phyloP scores from a whole-genome alignment of 2,797 vertebrate species.

The Clarias fuscus region DNA sequence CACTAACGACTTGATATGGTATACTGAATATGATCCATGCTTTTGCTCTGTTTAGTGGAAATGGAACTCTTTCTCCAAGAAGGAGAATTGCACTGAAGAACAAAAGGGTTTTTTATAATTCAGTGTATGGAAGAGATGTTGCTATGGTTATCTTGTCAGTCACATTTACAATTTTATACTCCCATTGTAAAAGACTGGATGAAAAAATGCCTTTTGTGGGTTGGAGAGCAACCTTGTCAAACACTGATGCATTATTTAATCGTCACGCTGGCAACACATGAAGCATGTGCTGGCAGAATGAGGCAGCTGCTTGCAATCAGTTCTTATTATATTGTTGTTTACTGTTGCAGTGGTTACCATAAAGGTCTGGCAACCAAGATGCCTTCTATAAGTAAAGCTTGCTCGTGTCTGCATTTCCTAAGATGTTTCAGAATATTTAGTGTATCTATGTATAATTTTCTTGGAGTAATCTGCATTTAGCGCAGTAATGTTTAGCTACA shows the following conservation, averaged over 20 bases:
- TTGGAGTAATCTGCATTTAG: too few relatives aligned
- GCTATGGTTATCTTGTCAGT: not conserved
- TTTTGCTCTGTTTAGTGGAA: conserved; percentile 9
- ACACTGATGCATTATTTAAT: conserved; percentile 72
- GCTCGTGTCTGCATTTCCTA: not conserved
- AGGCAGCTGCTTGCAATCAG: conserved; percentile 68
- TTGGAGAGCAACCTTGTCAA: conserved; percentile 38
- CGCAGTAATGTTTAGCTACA: not conserved
- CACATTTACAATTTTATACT: not conserved
- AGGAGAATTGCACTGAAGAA: not conserved
- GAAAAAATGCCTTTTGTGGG: conserved; percentile 15
- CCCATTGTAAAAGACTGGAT: not conserved
- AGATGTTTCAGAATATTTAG: not conserved
- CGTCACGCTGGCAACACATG: conserved; percentile 69
- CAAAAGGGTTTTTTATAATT: conserved; percentile 16
- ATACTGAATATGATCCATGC: not conserved
- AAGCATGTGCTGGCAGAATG: conserved; percentile 56
- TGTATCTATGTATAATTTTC: not conserved
- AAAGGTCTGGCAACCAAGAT: conserved; percentile 12
- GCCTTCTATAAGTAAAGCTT: not conserved
- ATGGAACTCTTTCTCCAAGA: not conserved
- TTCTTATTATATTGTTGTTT: conserved; percentile 61
- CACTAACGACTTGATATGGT: not conserved
- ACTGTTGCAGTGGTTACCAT: conserved; percentile 50
- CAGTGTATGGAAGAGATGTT: not conserved